Evolutionary conservation across 1,140 invertebrate genomes (phyloP).

Genomic region (Conopomorpha cramerella): DNA sequence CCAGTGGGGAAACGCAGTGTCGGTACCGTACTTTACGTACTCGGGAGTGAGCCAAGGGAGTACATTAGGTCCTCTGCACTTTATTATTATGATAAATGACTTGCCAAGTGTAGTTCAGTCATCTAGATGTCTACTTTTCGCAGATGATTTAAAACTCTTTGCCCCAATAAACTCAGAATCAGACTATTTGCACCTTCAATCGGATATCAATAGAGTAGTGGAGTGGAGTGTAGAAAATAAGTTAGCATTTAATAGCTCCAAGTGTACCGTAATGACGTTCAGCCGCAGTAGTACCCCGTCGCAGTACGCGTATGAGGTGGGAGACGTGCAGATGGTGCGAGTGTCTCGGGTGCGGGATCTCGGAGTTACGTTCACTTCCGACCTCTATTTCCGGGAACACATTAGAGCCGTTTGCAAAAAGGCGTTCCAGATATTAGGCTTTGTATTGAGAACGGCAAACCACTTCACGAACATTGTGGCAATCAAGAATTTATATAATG

Average conservation of each 20-base stretch:
- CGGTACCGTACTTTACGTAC: too few species aligned
- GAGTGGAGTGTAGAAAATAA: slow-evolving; percentile 2
- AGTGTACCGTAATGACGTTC: background rate
- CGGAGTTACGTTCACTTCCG: too few species aligned
- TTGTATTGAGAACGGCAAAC: too few species aligned
- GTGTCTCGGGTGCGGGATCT: background rate
- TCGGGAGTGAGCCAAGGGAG: slow-evolving; percentile 1
- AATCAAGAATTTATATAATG: too few species aligned
- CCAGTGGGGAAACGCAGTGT: background rate
- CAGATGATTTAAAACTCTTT: too few species aligned
- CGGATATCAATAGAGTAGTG: background rate
- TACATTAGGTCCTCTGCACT: background rate
- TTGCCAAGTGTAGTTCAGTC: too few species aligned
- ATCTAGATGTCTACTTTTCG: too few species aligned
- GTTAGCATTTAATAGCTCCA: background rate
- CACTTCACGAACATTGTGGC: too few species aligned
- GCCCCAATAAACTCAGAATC: background rate
- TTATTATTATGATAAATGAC: background rate
- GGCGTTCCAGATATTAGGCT: too few species aligned
- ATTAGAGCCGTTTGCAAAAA: too few species aligned
- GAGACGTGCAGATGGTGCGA: background rate
- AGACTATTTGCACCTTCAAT: background rate
- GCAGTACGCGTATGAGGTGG: background rate
- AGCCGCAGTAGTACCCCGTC: background rate
- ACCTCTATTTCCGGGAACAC: background rate